Evolutionary conservation across 1,140 invertebrate genomes (phyloP).

Genomic region (Andrena cerasifolii): DNA sequence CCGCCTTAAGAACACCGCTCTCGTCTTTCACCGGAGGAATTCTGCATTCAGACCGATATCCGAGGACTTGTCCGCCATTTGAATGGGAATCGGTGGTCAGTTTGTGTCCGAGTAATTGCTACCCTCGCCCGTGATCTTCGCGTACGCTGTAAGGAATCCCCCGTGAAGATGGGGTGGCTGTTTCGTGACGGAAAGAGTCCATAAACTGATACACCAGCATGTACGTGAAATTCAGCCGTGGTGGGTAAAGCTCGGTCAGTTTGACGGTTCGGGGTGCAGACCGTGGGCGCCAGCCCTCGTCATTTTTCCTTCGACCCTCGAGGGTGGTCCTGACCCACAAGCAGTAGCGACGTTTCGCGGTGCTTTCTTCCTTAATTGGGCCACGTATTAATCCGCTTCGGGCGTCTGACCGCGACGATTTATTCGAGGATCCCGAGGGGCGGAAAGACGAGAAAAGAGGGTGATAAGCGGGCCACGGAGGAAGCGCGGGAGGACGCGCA

Average conservation of each 20-base stretch:
- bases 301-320: constrained; percentile 40
- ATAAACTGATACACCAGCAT: too few species aligned
- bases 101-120: too few species aligned
- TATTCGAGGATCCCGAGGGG: constrained; percentile 41
- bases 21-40: neutral
- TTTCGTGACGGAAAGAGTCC: too few species aligned
- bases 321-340: constrained; percentile 46
- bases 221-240: too few species aligned
- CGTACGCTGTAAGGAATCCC: too few species aligned
- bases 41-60: neutral
- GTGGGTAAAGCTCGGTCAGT: neutral
- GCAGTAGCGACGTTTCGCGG: constrained; percentile 43
- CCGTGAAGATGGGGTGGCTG: too few species aligned
- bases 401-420: constrained; percentile 53
- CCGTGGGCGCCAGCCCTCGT: neutral
- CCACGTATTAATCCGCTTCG: constrained; percentile 65
- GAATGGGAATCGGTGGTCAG: too few species aligned
- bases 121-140: too few species aligned
- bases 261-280: neutral
- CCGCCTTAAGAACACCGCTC: neutral
- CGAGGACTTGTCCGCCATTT: too few species aligned
- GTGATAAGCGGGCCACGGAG: constrained; percentile 59
- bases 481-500: constrained; percentile 49
- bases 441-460: constrained; percentile 22
- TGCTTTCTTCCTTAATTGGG: constrained; percentile 65